Percentiles rank a stretch among this genome's conserved stretches.
phyloP scores from a whole-genome alignment of 2,888 invertebrate species.

The Zootermopsis nevadensis region DNA sequence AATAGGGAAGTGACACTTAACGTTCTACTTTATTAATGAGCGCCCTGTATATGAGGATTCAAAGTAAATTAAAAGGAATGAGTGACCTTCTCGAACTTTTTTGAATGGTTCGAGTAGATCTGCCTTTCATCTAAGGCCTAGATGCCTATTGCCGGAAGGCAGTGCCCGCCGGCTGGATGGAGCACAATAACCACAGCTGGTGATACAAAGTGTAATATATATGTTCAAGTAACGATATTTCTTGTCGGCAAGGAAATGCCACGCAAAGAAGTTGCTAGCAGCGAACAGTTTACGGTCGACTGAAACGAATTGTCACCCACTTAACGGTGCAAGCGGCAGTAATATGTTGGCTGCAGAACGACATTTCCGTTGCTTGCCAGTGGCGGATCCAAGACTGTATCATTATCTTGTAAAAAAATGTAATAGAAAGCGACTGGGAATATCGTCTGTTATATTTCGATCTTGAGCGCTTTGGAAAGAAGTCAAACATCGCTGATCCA shows the following conservation, averaged over 20 bases:
- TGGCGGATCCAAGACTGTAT: background rate
- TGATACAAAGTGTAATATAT: background rate
- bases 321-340: conserved; percentile 1
- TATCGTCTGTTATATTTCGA: too few relatives aligned
- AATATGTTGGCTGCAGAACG: background rate
- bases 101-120: background rate
- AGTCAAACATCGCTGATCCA: too few relatives aligned
- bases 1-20: too few relatives aligned
- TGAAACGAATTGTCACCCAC: conserved; percentile 26
- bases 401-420: too few relatives aligned
- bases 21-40: too few relatives aligned
- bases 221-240: background rate
- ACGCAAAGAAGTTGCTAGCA: background rate
- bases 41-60: background rate
- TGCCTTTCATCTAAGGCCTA: background rate
- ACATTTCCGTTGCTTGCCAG: background rate
- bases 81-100: background rate
- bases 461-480: too few relatives aligned
- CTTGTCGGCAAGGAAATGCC: background rate
- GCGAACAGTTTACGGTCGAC: background rate
- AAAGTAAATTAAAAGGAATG: background rate
- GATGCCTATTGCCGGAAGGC: background rate
- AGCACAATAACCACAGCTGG: conserved; percentile 14
- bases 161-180: background rate
- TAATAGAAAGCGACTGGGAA: too few relatives aligned